Percentiles rank a stretch among this genome's conserved stretches.
These are phyloP conservation scores for Erethizon dorsatum DNA, from an alignment of 2,797 vertebrate genomes.

Conservation along the genomic window DNA sequence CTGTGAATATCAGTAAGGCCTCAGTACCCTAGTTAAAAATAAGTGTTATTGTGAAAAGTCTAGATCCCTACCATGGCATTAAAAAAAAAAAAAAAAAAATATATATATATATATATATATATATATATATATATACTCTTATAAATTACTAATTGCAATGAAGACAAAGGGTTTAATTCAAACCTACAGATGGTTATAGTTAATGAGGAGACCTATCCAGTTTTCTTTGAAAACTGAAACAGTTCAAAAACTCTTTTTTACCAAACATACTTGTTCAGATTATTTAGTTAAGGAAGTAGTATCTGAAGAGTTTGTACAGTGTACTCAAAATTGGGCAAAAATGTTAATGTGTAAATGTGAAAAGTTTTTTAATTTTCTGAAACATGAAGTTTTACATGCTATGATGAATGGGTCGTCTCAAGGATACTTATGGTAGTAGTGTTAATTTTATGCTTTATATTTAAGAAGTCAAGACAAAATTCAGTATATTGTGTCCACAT, in stretches of 20 bases:
- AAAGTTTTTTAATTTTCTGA: conserved; percentile 1
- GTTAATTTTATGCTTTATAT: conserved; percentile 22
- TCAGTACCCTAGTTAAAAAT: neutral
- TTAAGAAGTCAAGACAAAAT: conserved; percentile 37
- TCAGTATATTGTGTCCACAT: neutral
- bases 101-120: neutral
- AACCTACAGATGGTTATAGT: neutral
- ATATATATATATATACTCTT: neutral
- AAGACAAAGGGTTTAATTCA: neutral
- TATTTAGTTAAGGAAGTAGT: neutral
- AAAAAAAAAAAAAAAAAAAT: neutral
- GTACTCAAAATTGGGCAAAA: neutral
- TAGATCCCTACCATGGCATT: neutral
- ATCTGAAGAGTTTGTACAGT: neutral
- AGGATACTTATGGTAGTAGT: neutral
- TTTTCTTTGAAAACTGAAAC: conserved; percentile 34
- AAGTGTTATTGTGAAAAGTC: neutral
- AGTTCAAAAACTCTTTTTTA: neutral
- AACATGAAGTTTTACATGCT: neutral
- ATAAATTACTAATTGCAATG: neutral
- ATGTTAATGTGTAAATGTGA: neutral
- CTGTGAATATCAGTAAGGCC: neutral
- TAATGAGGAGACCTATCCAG: neutral
- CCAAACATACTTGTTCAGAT: neutral
- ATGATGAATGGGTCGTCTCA: neutral